Base-by-base conservation (phyloP, 2,888 invertebrate species). In the Erynnis tages region DNA sequence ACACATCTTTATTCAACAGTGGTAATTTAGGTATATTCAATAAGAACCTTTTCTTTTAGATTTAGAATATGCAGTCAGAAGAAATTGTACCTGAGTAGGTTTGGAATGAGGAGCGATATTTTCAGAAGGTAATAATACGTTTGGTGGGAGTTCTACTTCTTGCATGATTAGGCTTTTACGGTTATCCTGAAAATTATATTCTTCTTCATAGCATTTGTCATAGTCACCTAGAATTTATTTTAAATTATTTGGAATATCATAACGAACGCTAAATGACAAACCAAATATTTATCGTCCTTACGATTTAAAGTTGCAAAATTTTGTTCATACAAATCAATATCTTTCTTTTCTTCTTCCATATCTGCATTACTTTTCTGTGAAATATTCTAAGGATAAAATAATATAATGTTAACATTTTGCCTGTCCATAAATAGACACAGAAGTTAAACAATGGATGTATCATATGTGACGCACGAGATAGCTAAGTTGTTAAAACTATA, bases 181-280 rank as follows among this genome's bases (percentile, higher is more conserved):
- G 61, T 86, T 85, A 59, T 79, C 74, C 41, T 82, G 61, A 35
- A 81, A 61, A 25, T 74, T 76, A n/a, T n/a, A n/a, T 27, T 82
- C 82, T 35, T 81, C 84, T 56, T 85, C 86, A 1, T 81, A 82
- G 60, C 69, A 76, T 65, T 79, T 84, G 5, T 88, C 88, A 53
- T 82, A 81, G 58, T 88, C 88, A 54, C 86, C 87, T 88, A 41
- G 4, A 59, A 47, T 49, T 32, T 2, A 35, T 19, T 35, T 11
- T 19, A 14, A 41, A 7, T 4, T 0, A n/a, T 2, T 17, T 35
- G 3, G 11, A 7, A 23, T 14, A 13, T 19, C 30, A 13, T 10
- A 8, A 4, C 10, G 25, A 40, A 14, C 7, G 17, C 11, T 0
- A 10, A 13, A 4, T 23, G 11, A 11, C 3, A 13, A 13, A 8